Evolutionary conservation across 1,140 invertebrate species (phyloP), one percentile per base, ranked within the genome.

Genomic region (Carposina sasakii): DNA sequence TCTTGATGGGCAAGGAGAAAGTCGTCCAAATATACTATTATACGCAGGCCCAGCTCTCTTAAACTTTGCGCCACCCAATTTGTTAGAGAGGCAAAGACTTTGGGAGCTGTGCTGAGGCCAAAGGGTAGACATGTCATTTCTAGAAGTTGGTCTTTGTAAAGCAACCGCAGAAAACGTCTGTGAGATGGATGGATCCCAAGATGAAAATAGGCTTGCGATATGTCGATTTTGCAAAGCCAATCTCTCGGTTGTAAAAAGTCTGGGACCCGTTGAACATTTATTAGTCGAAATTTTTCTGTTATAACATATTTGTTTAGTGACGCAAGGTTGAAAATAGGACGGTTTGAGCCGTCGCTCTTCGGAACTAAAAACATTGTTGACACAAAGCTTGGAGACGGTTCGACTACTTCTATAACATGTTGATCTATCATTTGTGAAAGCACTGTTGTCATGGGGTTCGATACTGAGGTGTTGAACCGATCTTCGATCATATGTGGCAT

Each of bases 171-270:
- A 24, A 54, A 59, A 17, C 54, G 23, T 20, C 50, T 42, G 40
- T 59, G 53, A 13, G 39, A 20, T 33, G 39, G 8, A 10, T 39
- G 31, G 17, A 60, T 52, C n/a, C 49, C n/a, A n/a, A 57, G 24
- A 46, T 86, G 60, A 60, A 88, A 88, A 51, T 79, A 57, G 19
- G 33, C 33, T 9, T 36, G 15, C 9, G 33, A 36, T 9, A 36
- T 16, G 19, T 36, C 33, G 15, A 36, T 36, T 36, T 36, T 36
- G n/a, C 15, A 2, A 10, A 36, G 19, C 33, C 33, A 36, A 16
- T 36, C 54, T 10, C 37, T 24, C 12, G 46, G 33, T 33, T 72
- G 61, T 1, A 72, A 40, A 44, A 69, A 69, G 1, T 57, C 52
- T 46, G 65, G 60, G 43, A 67, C 46, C 28, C 47, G 31, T 20